These are phyloP conservation scores for Meloidogyne floridensis DNA, from an alignment of 1,140 invertebrate genomes.

Conservation along the genomic window DNA sequence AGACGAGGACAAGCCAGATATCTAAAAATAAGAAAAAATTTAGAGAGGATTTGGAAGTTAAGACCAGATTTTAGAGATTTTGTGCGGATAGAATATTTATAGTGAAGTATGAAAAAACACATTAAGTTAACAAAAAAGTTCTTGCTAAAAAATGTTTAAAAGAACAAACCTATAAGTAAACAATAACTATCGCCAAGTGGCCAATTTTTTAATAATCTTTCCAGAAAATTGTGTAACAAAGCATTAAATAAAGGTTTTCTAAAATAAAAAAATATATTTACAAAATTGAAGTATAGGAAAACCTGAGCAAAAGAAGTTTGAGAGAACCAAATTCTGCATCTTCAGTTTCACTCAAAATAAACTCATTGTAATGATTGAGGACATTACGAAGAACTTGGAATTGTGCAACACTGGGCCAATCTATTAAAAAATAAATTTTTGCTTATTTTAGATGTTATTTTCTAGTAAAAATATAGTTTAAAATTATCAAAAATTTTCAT, in stretches of 20 bases:
- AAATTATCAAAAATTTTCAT: too few species aligned
- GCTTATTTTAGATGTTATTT: not conserved
- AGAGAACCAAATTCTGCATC: conserved; percentile 35
- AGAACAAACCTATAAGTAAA: conserved; percentile 23
- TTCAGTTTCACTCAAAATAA: conserved; percentile 35
- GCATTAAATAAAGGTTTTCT: conserved; percentile 36
- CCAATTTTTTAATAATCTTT: conserved; percentile 35
- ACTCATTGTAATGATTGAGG: conserved; percentile 32
- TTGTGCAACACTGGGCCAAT: conserved; percentile 32
- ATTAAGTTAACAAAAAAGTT: not conserved
- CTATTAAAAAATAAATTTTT: not conserved
- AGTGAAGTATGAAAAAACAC: too few species aligned
- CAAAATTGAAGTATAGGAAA: not conserved
- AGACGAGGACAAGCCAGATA: conserved; percentile 22
- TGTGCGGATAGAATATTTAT: not conserved
- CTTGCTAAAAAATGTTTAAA: not conserved
- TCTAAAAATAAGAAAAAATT: not conserved
- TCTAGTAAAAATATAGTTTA: too few species aligned
- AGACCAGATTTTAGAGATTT: too few species aligned
- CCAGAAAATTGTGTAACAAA: conserved; percentile 35
- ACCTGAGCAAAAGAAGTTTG: conserved; percentile 33
- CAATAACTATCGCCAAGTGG: conserved; percentile 31
- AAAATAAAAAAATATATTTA: not conserved
- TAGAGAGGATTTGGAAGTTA: too few species aligned
- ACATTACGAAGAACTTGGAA: conserved; percentile 33